phyloP scores from a whole-genome alignment of 2,888 invertebrate species.

The Drosophila neotestacea region DNA sequence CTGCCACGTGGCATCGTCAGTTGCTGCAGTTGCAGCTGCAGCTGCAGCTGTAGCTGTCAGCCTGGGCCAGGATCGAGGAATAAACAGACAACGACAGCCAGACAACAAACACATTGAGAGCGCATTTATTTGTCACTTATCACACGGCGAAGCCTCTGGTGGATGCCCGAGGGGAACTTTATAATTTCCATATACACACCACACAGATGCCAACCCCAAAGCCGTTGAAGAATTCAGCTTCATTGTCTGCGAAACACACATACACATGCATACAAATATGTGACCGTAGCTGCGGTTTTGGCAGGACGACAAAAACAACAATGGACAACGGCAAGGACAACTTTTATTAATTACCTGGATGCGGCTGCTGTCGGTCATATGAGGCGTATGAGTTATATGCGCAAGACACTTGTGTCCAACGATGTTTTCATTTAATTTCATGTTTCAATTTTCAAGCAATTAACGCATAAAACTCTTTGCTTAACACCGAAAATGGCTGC shows the following conservation, averaged over 20 bases:
- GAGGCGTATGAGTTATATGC: slow-evolving; percentile 62
- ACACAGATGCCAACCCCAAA: slow-evolving; percentile 22
- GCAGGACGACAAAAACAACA: slow-evolving; percentile 31
- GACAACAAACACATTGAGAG: slow-evolving; percentile 63
- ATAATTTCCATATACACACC: slow-evolving; percentile 69
- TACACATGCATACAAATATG: slow-evolving; percentile 34
- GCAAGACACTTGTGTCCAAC: slow-evolving; percentile 69
- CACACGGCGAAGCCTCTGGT: slow-evolving; percentile 50
- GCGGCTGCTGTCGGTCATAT: slow-evolving; percentile 57
- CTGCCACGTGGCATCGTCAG: slow-evolving; percentile 21
- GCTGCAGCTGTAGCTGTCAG: slow-evolving; percentile 53
- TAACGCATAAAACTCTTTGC: slow-evolving; percentile 63
- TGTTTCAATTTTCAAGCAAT: slow-evolving; percentile 80
- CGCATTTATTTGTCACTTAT: slow-evolving; percentile 81
- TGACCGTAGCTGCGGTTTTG: slow-evolving; percentile 54
- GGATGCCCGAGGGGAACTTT: slow-evolving; percentile 61
- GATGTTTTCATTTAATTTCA: slow-evolving; percentile 80
- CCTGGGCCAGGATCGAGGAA: slow-evolving; percentile 49
- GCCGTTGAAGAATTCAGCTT: slow-evolving; percentile 69
- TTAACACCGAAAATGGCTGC: slow-evolving; percentile 46
- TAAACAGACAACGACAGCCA: slow-evolving; percentile 46
- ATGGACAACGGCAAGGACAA: slow-evolving; percentile 20
- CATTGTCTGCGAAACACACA: slow-evolving; percentile 62
- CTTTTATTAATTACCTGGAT: slow-evolving; percentile 79
- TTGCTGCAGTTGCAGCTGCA: slow-evolving; percentile 36